Evolutionary conservation across 2,888 invertebrate genomes (phyloP).

Genomic region (Leptopilina myrica): DNA sequence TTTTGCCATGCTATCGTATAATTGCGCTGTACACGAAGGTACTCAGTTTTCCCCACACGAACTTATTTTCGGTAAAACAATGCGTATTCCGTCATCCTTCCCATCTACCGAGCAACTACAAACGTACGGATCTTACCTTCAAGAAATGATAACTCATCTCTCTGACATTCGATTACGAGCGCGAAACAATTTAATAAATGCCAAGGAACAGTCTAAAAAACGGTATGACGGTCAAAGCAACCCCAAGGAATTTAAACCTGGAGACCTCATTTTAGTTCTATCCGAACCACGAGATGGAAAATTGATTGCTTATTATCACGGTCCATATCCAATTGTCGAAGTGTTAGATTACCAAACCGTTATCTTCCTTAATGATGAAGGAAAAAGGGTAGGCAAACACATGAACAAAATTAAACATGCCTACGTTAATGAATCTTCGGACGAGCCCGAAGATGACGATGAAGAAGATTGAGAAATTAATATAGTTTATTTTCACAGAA

Average conservation of each 20-base stretch:
- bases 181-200: not conserved
- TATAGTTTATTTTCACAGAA: not conserved
- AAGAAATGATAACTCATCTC: not conserved
- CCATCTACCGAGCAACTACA: conserved; percentile 18
- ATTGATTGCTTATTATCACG: not conserved
- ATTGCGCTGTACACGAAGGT: conserved; percentile 47
- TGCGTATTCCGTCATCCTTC: conserved; percentile 40
- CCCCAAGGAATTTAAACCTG: not conserved
- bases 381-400: conserved; percentile 16
- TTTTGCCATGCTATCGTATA: conserved; percentile 50
- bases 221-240: conserved; percentile 1
- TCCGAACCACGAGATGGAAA: not conserved
- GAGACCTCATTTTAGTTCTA: not conserved
- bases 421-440: not conserved
- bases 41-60: conserved; percentile 49
- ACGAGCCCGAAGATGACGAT: not conserved
- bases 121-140: conserved; percentile 41
- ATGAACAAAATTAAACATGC: conserved; percentile 5
- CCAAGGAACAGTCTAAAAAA: conserved; percentile 15
- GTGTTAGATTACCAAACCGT: not conserved
- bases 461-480: not conserved
- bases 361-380: not conserved
- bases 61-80: conserved; percentile 44
- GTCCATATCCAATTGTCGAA: conserved; percentile 7
- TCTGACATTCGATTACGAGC: not conserved